Evolutionary conservation across 2,888 invertebrate genomes (phyloP), one percentile per base, ranked within the genome.

Genomic region (Conops quadrifasciatus): DNA sequence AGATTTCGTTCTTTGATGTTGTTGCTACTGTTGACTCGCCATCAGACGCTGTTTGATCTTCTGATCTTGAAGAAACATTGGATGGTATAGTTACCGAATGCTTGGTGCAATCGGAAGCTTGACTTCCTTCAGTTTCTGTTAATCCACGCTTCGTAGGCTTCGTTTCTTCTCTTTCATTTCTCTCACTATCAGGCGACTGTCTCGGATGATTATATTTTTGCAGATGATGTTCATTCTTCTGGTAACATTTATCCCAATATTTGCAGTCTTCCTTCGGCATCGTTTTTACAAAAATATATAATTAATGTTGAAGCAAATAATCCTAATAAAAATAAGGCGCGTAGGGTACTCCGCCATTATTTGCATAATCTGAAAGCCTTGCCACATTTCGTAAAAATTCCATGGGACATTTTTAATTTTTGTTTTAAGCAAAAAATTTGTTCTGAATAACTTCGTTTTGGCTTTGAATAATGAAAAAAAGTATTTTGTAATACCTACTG

Each of bases 181-280:
- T 2, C 58, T 5, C 19, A 24, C n/a, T 19, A 2, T 53, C 66
- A 19, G 21, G 24, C 24, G 59, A 56, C 62, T 82, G 70, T 24
- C 72, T 59, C 0, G 93, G 93, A 84, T 95, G 95, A 85, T 93
- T 94, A 77, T 89, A 96, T 80, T 91, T 92, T 71, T 88, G 86
- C 70, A 88, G 88, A 87, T 96, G 96, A 0, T 87, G 87, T 0
- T 91, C 87, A 87, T 94, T 95, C 81, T 91, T 93, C 81, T 94
- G 94, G 83, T 94, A 95, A 84, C 96, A 96, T 77, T 91, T 90
- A 5, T 82, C 83, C 67, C 94, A 93, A 82, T 93, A 95, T 86
- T 91, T 92, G 83, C 96, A 96, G 60, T 89, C 84, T 56, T 84
- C 87, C 83, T 93, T 88, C 0, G 83, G 75, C 79, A 81, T 82